Percentiles rank a stretch among this genome's conserved stretches.
phyloP scores from a whole-genome alignment of 2,888 invertebrate genomes.

The Ornithoptera priamus region DNA sequence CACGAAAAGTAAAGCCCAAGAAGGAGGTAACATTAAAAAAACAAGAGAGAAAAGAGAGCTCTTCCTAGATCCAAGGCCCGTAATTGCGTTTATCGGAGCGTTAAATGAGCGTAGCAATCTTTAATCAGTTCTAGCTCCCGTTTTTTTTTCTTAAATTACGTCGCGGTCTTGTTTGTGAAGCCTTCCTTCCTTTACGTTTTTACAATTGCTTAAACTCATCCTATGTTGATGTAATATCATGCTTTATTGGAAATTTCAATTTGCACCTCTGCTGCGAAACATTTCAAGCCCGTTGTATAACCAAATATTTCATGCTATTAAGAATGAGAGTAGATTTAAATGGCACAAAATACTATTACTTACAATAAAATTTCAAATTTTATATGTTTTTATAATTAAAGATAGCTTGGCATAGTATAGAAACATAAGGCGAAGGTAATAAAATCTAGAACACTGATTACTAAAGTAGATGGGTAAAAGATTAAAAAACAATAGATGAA shows the following conservation, averaged over 20 bases:
- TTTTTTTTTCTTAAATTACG: slow-evolving; percentile 45
- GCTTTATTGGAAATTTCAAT: slow-evolving; percentile 24
- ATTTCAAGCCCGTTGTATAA: neutral
- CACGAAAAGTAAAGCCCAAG: slow-evolving; percentile 34
- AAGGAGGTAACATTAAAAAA: slow-evolving; percentile 48
- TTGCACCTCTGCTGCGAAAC: neutral
- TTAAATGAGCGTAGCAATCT: slow-evolving; percentile 74
- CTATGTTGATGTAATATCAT: slow-evolving; percentile 30
- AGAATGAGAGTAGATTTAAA: neutral
- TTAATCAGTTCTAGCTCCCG: slow-evolving; percentile 57
- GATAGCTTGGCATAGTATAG: too few relatives aligned
- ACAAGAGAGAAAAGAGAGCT: slow-evolving; percentile 48
- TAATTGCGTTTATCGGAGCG: slow-evolving; percentile 75
- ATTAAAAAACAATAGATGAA: too few relatives aligned
- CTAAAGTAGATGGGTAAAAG: too few relatives aligned
- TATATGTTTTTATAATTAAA: too few relatives aligned
- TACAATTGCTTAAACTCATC: slow-evolving; percentile 28
- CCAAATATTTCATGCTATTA: neutral
- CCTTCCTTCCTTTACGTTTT: slow-evolving; percentile 36
- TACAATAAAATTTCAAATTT: too few relatives aligned
- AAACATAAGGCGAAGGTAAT: too few relatives aligned
- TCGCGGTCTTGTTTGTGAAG: slow-evolving; percentile 43
- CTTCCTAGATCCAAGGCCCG: slow-evolving; percentile 52
- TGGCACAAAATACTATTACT: too few relatives aligned
- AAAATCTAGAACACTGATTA: too few relatives aligned